phyloP scores from a whole-genome alignment of 2,113 vertebrate species.

The Syngnathus floridae region DNA sequence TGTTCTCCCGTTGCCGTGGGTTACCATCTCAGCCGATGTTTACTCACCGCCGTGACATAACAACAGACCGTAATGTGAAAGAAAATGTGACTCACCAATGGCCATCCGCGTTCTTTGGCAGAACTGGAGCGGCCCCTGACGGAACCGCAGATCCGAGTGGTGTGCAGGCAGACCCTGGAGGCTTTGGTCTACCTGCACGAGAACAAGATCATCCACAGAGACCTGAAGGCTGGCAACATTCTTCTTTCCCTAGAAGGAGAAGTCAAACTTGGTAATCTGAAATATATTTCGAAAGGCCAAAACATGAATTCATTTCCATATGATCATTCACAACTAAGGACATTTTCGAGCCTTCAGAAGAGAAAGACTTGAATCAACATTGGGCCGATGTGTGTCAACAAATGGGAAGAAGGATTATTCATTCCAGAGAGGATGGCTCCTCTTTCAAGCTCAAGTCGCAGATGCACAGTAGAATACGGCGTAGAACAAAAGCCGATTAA shows the following conservation, averaged over 20 bases:
- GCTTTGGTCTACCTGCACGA: slow-evolving; percentile 92
- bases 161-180: slow-evolving; percentile 91
- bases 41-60: slow-evolving; percentile 12
- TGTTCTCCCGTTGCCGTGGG: slow-evolving; percentile 26
- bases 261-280: slow-evolving; percentile 85
- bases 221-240: slow-evolving; percentile 96
- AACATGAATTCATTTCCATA: too few species aligned
- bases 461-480: not conserved
- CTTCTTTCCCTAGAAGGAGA: slow-evolving; percentile 91
- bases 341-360: too few species aligned
- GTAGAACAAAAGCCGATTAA: slow-evolving; percentile 13
- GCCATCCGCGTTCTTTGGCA: slow-evolving; percentile 50
- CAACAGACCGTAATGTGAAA: not conserved
- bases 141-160: slow-evolving; percentile 94
- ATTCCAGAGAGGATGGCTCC: not conserved
- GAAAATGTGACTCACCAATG: slow-evolving; percentile 5
- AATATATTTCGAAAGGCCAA: too few species aligned
- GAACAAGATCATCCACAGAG: slow-evolving; percentile 95
- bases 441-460: not conserved
- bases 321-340: too few species aligned
- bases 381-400: not conserved
- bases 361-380: too few species aligned
- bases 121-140: slow-evolving; percentile 93
- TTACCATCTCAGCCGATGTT: slow-evolving; percentile 13
- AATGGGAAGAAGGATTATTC: slow-evolving; percentile 16